phyloP scores from a whole-genome alignment of 2,888 invertebrate species.

The Ophion slaviceki region DNA sequence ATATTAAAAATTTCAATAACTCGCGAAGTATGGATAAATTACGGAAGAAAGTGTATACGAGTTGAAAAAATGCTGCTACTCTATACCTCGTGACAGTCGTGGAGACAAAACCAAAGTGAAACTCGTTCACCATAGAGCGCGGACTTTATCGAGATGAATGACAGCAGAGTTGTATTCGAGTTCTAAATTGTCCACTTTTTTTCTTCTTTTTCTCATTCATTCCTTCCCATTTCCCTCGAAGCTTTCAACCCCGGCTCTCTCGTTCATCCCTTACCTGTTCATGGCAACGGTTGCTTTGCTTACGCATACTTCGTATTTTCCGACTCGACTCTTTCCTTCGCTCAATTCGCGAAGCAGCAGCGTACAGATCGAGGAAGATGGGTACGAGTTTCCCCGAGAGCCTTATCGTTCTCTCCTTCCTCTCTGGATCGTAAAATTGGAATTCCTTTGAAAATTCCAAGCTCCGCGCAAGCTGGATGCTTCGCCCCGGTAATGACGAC shows the following conservation, averaged over 20 bases:
- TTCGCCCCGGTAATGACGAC: slow-evolving; percentile 58
- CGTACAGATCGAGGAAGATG: slow-evolving; percentile 27
- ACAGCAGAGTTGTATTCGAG: too few species aligned
- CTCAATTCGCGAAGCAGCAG: slow-evolving; percentile 52
- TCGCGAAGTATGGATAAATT: background rate
- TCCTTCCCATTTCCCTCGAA: background rate
- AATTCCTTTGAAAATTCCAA: slow-evolving; percentile 73
- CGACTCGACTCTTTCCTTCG: background rate
- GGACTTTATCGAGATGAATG: too few species aligned
- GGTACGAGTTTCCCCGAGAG: slow-evolving; percentile 13
- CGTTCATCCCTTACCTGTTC: background rate
- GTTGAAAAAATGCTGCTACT: background rate
- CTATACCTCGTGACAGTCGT: too few species aligned
- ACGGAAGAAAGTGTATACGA: background rate
- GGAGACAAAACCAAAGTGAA: too few species aligned
- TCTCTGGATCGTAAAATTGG: slow-evolving; percentile 70
- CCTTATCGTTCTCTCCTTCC: slow-evolving; percentile 25
- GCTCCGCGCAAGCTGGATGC: slow-evolving; percentile 23
- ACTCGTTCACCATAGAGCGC: too few species aligned
- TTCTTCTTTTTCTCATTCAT: background rate
- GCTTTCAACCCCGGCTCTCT: background rate
- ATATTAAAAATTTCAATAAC: too few species aligned
- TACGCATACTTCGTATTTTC: background rate
- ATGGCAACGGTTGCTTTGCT: background rate
- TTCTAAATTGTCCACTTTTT: too few species aligned